Percentiles rank a stretch among this genome's conserved stretches.
Evolutionary conservation across 2,797 vertebrate genomes (phyloP).

Genomic region (Syngnathus rostellatus): DNA sequence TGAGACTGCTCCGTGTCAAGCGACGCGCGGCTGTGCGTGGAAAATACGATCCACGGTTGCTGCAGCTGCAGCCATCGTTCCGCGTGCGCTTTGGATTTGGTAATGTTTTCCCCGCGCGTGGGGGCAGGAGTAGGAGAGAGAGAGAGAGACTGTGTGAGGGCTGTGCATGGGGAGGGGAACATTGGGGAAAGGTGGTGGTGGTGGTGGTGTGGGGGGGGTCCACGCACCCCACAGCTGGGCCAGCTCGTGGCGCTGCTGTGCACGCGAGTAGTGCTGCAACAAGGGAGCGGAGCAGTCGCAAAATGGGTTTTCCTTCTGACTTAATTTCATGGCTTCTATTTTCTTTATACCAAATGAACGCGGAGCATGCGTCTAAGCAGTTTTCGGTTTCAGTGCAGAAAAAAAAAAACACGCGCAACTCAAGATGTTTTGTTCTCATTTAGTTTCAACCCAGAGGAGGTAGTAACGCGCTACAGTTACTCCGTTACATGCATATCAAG

Average conservation of each 20-base stretch:
- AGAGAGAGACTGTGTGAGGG: neutral
- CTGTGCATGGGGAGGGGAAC: neutral
- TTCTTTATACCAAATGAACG: neutral
- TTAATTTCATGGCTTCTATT: neutral
- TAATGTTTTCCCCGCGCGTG: conserved; percentile 34
- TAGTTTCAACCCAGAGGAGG: neutral
- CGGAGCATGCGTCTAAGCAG: too few relatives aligned
- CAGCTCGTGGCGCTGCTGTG: conserved; percentile 54
- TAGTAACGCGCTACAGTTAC: neutral
- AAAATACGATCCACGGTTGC: conserved; percentile 43
- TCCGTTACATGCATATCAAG: too few relatives aligned
- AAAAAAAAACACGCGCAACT: too few relatives aligned
- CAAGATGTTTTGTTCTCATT: too few relatives aligned
- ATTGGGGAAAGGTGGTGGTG: conserved; percentile 8
- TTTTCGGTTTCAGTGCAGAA: too few relatives aligned
- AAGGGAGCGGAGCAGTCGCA: neutral
- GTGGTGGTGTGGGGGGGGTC: conserved; percentile 20
- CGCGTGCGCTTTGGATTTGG: conserved; percentile 44
- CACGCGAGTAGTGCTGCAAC: conserved; percentile 48
- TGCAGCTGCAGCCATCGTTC: conserved; percentile 49
- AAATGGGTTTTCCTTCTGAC: neutral
- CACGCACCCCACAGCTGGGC: conserved; percentile 55
- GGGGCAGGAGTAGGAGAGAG: conserved; percentile 13
- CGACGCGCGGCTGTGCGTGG: conserved; percentile 27
- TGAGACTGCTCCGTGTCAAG: conserved; percentile 19